Evolutionary conservation across 2,888 invertebrate species (phyloP).

Genomic region (Dynastes maya): DNA sequence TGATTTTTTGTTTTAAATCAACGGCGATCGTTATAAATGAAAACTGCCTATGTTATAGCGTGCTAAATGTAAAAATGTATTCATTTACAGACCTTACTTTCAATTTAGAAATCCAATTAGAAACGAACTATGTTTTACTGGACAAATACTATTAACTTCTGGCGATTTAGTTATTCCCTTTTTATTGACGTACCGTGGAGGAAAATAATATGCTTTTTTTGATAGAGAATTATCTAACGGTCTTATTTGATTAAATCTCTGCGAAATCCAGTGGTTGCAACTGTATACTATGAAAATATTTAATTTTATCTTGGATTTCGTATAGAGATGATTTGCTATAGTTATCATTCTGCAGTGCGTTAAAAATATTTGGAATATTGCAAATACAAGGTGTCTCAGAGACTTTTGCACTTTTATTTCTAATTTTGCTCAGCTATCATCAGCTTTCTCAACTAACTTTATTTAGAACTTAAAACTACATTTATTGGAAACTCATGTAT

Average conservation of each 20-base stretch:
- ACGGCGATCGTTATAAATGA: not conserved
- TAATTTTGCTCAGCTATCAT: too few species aligned
- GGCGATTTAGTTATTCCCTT: not conserved
- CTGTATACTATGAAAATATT: not conserved
- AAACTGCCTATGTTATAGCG: not conserved
- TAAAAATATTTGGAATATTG: too few species aligned
- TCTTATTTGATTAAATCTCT: not conserved
- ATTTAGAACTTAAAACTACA: too few species aligned
- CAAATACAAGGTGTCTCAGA: too few species aligned
- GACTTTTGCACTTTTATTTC: too few species aligned
- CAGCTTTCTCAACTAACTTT: too few species aligned
- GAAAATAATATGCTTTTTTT: not conserved
- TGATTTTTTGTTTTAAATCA: not conserved
- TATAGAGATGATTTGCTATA: too few species aligned
- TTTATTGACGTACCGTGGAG: not conserved
- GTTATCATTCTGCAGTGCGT: too few species aligned
- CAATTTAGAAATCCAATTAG: constrained; percentile 22
- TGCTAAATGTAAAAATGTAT: not conserved
- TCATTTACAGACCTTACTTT: not conserved
- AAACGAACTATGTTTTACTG: not conserved
- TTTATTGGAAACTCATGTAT: too few species aligned
- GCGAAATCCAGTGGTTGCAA: not conserved
- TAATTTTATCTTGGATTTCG: not conserved
- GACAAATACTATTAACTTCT: not conserved
- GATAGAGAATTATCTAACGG: not conserved